Evolutionary conservation across 2,113 vertebrate species (phyloP).

Genomic region (Phylloscopus whistleri): DNA sequence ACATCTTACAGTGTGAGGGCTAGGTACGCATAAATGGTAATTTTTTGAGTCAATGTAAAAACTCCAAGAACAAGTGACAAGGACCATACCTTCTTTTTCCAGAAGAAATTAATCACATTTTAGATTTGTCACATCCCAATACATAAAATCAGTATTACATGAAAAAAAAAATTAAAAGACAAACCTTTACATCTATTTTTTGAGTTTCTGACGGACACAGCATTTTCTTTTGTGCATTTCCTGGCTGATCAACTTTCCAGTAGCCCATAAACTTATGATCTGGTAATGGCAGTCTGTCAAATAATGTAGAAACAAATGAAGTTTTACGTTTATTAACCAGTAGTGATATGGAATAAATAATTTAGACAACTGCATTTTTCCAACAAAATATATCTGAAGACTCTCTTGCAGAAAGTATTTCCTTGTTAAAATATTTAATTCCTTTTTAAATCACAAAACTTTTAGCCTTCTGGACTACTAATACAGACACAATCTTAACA

Average conservation of each 20-base stretch:
- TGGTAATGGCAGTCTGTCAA: slow-evolving; percentile 86
- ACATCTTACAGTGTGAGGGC: not conserved
- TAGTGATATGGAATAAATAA: not conserved
- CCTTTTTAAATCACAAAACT: not conserved
- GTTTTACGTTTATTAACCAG: not conserved
- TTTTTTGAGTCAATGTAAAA: not conserved
- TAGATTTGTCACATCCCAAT: not conserved
- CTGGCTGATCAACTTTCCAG: slow-evolving; percentile 82
- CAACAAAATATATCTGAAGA: not conserved
- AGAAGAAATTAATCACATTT: not conserved
- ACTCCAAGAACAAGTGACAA: not conserved
- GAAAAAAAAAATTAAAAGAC: not conserved
- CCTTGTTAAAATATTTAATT: not conserved
- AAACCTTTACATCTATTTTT: slow-evolving; percentile 86
- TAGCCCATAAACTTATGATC: slow-evolving; percentile 86
- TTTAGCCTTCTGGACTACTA: not conserved
- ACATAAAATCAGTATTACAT: not conserved
- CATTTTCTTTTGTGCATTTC: slow-evolving; percentile 76
- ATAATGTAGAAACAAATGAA: slow-evolving; percentile 29
- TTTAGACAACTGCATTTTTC: not conserved
- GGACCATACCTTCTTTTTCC: not conserved
- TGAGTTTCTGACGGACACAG: slow-evolving; percentile 86
- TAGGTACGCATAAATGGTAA: not conserved
- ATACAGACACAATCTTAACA: not conserved
- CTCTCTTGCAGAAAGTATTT: not conserved